Evolutionary conservation across 2,797 vertebrate genomes (phyloP).

Genomic region (Thripadectes ignobilis): DNA sequence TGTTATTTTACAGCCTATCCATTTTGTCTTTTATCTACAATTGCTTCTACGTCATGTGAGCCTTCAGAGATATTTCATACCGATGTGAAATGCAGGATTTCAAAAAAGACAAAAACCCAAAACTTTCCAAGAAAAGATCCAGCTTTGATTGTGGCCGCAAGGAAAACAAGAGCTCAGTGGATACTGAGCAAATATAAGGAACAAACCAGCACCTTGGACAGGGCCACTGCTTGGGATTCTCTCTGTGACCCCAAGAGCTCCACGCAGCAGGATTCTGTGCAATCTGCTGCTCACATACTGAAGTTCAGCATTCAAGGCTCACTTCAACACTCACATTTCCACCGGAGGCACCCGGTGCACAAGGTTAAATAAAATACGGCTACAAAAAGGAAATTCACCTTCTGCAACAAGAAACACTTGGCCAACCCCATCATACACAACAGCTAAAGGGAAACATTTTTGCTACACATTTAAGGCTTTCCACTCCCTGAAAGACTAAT

Average conservation of each 20-base stretch:
- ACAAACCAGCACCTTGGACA: not conserved
- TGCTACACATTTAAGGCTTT: not conserved
- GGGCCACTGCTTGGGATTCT: not conserved
- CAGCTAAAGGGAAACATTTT: not conserved
- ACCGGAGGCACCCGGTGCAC: not conserved
- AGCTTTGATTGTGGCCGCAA: not conserved
- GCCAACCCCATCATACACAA: not conserved
- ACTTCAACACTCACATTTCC: not conserved
- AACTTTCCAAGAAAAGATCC: not conserved
- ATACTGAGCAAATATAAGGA: not conserved
- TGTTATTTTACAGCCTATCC: not conserved
- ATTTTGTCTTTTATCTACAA: not conserved
- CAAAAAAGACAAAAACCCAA: not conserved
- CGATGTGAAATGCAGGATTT: not conserved
- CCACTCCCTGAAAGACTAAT: not conserved
- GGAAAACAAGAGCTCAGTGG: not conserved
- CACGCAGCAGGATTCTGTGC: not conserved
- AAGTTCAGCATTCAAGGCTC: not conserved
- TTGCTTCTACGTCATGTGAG: not conserved
- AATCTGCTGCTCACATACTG: not conserved
- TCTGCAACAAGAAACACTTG: not conserved
- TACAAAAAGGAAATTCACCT: not conserved
- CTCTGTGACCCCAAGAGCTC: not conserved
- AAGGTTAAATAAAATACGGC: not conserved
- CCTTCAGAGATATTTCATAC: slow-evolving; percentile 4